Percentiles rank a stretch among this genome's conserved stretches.
phyloP scores from a whole-genome alignment of 2,888 invertebrate species.

The Ecliptopera silaceata region DNA sequence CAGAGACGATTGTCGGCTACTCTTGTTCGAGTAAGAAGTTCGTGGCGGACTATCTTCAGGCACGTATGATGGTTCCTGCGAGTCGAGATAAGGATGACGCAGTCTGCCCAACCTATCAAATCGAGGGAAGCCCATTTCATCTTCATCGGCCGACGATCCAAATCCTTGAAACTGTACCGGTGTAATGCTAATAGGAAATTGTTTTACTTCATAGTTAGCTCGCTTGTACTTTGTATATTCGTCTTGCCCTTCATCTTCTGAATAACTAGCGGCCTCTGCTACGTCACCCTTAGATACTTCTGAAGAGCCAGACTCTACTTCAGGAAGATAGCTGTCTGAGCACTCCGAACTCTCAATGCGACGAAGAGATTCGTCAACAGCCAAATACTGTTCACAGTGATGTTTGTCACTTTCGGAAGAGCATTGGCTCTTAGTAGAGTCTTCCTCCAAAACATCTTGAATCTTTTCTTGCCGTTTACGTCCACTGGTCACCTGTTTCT shows the following conservation, averaged over 20 bases:
- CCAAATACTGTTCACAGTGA: conserved; percentile 64
- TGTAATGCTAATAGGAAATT: conserved; percentile 73
- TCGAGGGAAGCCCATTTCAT: conserved; percentile 86
- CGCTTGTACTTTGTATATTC: conserved; percentile 74
- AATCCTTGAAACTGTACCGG: conserved; percentile 84
- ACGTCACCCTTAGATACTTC: conserved; percentile 82
- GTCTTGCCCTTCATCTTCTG: conserved; percentile 82
- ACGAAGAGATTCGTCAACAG: conserved; percentile 72
- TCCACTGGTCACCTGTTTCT: conserved; percentile 84
- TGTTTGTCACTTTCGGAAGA: conserved; percentile 79
- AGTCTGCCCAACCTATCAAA: conserved; percentile 84
- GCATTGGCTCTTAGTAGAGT: conserved; percentile 77
- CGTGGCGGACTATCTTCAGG: conserved; percentile 79
- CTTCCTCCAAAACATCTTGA: conserved; percentile 80
- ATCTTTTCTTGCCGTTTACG: conserved; percentile 82
- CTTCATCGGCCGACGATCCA: conserved; percentile 85
- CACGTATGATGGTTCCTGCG: conserved; percentile 73
- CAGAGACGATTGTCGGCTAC: conserved; percentile 77
- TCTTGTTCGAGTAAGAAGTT: conserved; percentile 72
- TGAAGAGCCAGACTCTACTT: conserved; percentile 84
- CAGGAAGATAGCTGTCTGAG: conserved; percentile 87
- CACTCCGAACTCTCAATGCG: conserved; percentile 85
- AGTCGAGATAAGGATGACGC: conserved; percentile 78
- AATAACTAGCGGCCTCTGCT: conserved; percentile 70
- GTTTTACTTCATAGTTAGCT: conserved; percentile 68